phyloP scores from a whole-genome alignment of 2,113 vertebrate genomes.

The Asarcornis scutulata region DNA sequence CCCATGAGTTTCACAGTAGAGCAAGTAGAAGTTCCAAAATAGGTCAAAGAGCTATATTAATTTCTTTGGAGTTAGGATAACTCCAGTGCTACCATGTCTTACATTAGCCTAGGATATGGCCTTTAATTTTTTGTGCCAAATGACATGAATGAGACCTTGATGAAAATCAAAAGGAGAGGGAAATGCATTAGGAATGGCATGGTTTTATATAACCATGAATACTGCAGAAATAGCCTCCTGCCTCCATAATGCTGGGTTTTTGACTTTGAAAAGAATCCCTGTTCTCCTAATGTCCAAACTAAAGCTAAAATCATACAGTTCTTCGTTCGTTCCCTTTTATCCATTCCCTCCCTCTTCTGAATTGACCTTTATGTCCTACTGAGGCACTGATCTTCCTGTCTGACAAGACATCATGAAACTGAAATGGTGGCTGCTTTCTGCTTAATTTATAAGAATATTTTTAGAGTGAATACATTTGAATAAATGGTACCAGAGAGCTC shows the following conservation, averaged over 20 bases:
- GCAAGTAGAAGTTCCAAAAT: not conserved
- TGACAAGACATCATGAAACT: not conserved
- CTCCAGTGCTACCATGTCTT: not conserved
- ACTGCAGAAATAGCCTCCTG: not conserved
- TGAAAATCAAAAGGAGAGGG: not conserved
- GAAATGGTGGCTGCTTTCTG: not conserved
- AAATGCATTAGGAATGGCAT: not conserved
- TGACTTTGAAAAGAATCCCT: not conserved
- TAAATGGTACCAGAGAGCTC: not conserved
- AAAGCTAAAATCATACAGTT: not conserved
- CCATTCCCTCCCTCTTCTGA: not conserved
- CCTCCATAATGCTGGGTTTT: not conserved
- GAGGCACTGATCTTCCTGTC: not conserved
- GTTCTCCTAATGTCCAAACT: not conserved
- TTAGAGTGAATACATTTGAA: not conserved
- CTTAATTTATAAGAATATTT: not conserved
- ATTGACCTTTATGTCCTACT: not conserved
- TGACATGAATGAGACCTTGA: not conserved
- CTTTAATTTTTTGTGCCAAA: not conserved
- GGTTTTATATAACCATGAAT: not conserved
- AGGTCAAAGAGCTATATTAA: not conserved
- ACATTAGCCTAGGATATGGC: not conserved
- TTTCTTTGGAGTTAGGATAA: not conserved
- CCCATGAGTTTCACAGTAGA: not conserved
- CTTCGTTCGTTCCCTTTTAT: not conserved